Percentiles rank a stretch among this genome's conserved stretches.
Evolutionary conservation across 2,888 invertebrate species (phyloP).

Genomic region (Nomada lathburiana): DNA sequence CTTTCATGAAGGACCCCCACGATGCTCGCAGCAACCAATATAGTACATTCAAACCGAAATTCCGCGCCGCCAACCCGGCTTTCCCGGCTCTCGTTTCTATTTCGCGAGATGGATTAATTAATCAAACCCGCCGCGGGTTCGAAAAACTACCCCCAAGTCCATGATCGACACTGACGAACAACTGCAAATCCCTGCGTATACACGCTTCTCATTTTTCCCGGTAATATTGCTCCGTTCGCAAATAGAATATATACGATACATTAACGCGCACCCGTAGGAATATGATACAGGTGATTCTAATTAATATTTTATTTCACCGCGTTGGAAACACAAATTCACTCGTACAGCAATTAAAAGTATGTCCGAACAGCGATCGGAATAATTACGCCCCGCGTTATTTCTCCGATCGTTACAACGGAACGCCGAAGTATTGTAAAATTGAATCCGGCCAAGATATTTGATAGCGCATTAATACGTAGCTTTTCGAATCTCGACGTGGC

Average conservation of each 20-base stretch:
- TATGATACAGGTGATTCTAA: background rate
- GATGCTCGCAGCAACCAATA: conserved; percentile 68
- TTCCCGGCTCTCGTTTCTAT: conserved; percentile 69
- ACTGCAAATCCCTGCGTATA: conserved; percentile 50
- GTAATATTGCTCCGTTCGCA: conserved; percentile 20
- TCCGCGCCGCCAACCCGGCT: conserved; percentile 67
- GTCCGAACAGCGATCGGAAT: no score
- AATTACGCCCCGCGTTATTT: no score
- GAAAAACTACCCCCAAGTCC: conserved; percentile 70
- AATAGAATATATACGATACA: conserved; percentile 2
- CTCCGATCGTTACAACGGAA: no score
- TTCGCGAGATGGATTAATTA: conserved; percentile 78
- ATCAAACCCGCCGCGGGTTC: conserved; percentile 69
- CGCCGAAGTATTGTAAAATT: no score
- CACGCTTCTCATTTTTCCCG: conserved; percentile 25
- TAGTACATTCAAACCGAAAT: conserved; percentile 76
- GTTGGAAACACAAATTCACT: no score
- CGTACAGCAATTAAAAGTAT: no score
- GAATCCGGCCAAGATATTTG: no score
- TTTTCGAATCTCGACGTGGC: background rate
- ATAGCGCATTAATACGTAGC: background rate
- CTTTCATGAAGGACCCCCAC: conserved; percentile 60
- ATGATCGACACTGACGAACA: conserved; percentile 67
- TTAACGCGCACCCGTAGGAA: background rate
- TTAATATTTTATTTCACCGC: no score